phyloP scores from a whole-genome alignment of 2,113 vertebrate species.

The Sylvietta virens region DNA sequence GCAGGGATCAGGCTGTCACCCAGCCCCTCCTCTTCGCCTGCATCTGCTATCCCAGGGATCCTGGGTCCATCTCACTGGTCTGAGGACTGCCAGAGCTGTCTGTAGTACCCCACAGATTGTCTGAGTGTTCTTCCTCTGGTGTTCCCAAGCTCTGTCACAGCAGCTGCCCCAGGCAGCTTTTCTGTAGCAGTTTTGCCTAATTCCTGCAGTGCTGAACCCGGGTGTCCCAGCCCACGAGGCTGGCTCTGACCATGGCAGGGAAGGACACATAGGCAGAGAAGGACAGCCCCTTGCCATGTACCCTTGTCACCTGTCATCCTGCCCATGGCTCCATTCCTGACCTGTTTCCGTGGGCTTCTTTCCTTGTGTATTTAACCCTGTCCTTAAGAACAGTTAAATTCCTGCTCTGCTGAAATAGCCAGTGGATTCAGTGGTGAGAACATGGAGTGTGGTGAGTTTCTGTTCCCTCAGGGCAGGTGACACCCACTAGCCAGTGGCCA shows the following conservation, averaged over 20 bases:
- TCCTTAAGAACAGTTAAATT: not conserved
- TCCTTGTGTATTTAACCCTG: not conserved
- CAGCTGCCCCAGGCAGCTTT: not conserved
- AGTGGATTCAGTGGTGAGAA: not conserved
- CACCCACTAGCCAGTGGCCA: not conserved
- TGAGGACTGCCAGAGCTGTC: not conserved
- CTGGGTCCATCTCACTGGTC: not conserved
- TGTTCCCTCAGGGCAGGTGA: not conserved
- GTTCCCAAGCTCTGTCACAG: rapidly evolving
- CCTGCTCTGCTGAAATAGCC: not conserved
- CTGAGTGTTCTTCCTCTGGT: not conserved
- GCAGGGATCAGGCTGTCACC: not conserved
- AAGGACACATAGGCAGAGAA: not conserved
- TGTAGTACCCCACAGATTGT: not conserved
- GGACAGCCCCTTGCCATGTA: not conserved
- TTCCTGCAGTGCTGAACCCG: not conserved
- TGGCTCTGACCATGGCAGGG: not conserved
- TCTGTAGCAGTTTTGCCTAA: not conserved
- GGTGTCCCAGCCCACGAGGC: rapidly evolving
- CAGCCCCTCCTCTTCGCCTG: not conserved
- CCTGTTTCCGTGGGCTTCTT: not conserved
- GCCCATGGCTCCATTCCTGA: not conserved
- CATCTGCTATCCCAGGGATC: not conserved
- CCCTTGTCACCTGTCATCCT: not conserved
- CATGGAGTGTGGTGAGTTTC: not conserved